These are phyloP conservation scores for Micrasema longulum DNA, from an alignment of 1,140 invertebrate genomes.

Conservation along the genomic window DNA sequence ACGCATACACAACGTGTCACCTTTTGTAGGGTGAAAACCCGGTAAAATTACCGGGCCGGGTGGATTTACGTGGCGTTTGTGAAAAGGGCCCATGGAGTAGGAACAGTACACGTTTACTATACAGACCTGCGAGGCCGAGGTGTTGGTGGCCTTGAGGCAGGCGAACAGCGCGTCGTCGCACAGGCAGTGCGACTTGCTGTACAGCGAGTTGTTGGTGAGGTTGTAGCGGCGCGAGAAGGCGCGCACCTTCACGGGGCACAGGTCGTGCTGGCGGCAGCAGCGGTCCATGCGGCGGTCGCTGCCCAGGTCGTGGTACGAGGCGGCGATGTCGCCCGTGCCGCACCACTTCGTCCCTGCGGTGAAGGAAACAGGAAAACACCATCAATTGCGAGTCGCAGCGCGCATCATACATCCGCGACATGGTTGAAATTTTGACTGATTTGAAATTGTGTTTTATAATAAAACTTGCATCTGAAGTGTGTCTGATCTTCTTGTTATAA, in stretches of 20 bases:
- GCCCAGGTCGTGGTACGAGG: slow-evolving; percentile 86
- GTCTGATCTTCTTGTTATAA: too few relatives aligned
- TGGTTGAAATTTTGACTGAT: too few relatives aligned
- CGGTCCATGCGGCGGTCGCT: slow-evolving; percentile 77
- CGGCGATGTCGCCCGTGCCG: slow-evolving; percentile 85
- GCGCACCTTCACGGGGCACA: slow-evolving; percentile 79
- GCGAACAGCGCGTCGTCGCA: slow-evolving; percentile 86
- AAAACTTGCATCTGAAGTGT: too few relatives aligned
- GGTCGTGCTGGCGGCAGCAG: slow-evolving; percentile 88
- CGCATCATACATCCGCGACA: too few relatives aligned
- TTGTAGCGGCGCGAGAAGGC: slow-evolving; percentile 82
- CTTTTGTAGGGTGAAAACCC: too few relatives aligned
- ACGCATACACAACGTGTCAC: too few relatives aligned
- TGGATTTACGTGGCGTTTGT: too few relatives aligned
- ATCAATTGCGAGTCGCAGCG: too few relatives aligned
- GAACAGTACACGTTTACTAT: not conserved
- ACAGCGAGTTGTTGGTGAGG: slow-evolving; percentile 84
- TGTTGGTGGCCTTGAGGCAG: slow-evolving; percentile 81
- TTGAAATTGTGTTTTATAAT: too few relatives aligned
- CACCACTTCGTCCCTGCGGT: slow-evolving; percentile 92
- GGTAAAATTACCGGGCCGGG: too few relatives aligned
- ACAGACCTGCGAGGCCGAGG: slow-evolving; percentile 72
- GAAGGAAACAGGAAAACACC: too few relatives aligned
- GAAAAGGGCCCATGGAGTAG: too few relatives aligned
- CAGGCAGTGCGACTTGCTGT: slow-evolving; percentile 89